These are phyloP conservation scores for Diuraphis noxia DNA, from an alignment of 1,140 invertebrate species.

Conservation along the genomic window DNA sequence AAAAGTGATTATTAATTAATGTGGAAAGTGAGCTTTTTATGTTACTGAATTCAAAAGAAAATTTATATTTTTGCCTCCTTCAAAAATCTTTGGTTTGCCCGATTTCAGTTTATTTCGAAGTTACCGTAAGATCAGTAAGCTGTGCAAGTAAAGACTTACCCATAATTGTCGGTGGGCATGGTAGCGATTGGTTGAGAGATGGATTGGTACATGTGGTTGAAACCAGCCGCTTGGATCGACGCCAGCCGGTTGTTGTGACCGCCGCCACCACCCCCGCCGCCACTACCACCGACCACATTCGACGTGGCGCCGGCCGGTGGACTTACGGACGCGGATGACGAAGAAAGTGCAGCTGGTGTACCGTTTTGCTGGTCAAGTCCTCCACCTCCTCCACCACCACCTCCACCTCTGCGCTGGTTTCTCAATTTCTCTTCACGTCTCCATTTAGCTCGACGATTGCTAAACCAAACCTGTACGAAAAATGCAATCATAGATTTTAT, in stretches of 20 bases:
- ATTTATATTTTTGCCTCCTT: background rate
- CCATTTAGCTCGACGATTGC: conserved; percentile 97
- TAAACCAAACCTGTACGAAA: conserved; percentile 88
- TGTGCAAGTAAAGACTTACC: conserved; percentile 64
- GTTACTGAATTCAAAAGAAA: background rate
- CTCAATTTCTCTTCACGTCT: conserved; percentile 94
- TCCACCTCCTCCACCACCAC: conserved; percentile 64
- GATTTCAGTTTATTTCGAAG: background rate
- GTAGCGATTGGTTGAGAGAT: conserved; percentile 91
- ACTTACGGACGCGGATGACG: conserved; percentile 52
- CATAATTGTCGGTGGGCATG: conserved; percentile 86
- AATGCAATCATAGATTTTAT: background rate
- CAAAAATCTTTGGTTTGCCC: background rate
- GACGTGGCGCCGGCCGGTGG: conserved; percentile 54
- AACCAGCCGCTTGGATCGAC: conserved; percentile 74
- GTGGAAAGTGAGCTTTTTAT: background rate
- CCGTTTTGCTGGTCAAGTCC: conserved; percentile 45
- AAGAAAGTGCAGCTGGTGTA: conserved; percentile 44
- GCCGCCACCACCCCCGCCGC: conserved; percentile 43
- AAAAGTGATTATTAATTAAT: background rate
- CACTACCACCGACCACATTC: conserved; percentile 56
- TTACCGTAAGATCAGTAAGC: background rate
- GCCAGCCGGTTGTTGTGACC: conserved; percentile 69
- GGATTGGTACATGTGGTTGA: conserved; percentile 91
- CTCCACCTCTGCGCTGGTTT: conserved; percentile 72